These are phyloP conservation scores for Ormyrus labotus DNA, from an alignment of 2,888 invertebrate genomes.

Conservation along the genomic window DNA sequence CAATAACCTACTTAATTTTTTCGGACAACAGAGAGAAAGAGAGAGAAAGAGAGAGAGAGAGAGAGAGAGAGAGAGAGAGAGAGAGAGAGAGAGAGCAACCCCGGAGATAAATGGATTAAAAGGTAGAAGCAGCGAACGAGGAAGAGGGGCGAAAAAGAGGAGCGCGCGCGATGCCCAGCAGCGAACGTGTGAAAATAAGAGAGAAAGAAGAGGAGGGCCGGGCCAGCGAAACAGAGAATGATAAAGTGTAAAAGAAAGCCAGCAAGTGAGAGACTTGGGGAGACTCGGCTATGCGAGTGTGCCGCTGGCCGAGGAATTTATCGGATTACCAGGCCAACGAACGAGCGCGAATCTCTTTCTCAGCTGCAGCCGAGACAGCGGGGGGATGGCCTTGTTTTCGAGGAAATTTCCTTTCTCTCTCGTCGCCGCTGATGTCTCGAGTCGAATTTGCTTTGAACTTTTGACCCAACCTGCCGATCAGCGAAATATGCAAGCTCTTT, in stretches of 20 bases:
- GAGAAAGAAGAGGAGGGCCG: neutral
- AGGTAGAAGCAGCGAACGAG: neutral
- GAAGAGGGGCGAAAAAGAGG: neutral
- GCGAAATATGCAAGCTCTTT: constrained; percentile 9
- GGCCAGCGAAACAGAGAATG: constrained; percentile 5
- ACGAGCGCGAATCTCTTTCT: constrained; percentile 9
- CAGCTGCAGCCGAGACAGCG: neutral
- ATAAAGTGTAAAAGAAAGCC: constrained; percentile 40
- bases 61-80: no score
- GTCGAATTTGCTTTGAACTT: constrained; percentile 38
- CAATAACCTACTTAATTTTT: no score
- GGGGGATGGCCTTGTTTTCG: constrained; percentile 32
- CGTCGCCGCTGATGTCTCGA: neutral
- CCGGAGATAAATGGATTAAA: constrained; percentile 31
- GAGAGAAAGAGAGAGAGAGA: no score
- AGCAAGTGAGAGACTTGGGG: neutral
- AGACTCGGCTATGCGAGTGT: constrained; percentile 38
- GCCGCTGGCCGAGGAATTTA: constrained; percentile 33
- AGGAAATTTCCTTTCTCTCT: constrained; percentile 10
- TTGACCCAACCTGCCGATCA: constrained; percentile 23
- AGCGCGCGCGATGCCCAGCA: no score
- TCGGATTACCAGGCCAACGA: constrained; percentile 39
- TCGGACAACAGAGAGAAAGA: no score
- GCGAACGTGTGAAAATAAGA: constrained; percentile 30
- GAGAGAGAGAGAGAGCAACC: no score